Evolutionary conservation across 2,113 vertebrate species (phyloP), one percentile per base, ranked within the genome.

Genomic region (Origma solitaria): DNA sequence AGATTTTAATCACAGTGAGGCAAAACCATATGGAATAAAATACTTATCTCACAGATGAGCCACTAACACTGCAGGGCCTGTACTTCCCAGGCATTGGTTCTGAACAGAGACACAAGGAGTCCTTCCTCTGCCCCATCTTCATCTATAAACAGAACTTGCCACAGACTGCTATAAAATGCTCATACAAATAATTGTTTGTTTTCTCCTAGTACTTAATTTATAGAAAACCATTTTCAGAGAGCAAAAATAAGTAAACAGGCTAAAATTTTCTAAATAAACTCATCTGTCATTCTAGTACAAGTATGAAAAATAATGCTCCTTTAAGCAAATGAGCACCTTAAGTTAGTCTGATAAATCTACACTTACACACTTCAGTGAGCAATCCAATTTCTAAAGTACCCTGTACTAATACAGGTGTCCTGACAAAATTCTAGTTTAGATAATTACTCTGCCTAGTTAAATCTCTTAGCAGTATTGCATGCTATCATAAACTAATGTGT

Each of bases 311-410:
- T 45, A 33, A 82, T 13, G 42, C 66, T 82, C 66, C 79, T 95
- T 94, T 82, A 94, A 66, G 89, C 85, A 95, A 95, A 97, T 77
- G 38, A 94, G 30, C 50, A 85, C 82, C 75, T 90, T 83, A 92
- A 88, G 71, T 82, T 86, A 90, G 50, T 77, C 71, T 88, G 85
- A 91, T 86, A 93, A 94, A 93, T 92, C 79, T 86, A 78, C 38
- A 47, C 54, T 94, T 93, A 77, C 40, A 94, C 82, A 73, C 75
- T 73, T 84, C 78, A 88, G 47, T 49, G 68, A 96, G 68, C 84
- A 95, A 95, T 54, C 79, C 91, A 73, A 94, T 95, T 97, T 94
- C 85, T 76, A 91, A 94, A 94, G 62, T 58, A 88, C 37, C 56
- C 51, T 53, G 35, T 79, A 84, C 65, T 75, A 94, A 89, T 51